Base-by-base conservation (phyloP, 2,888 invertebrate genomes). In the Electrophaes corylata region DNA sequence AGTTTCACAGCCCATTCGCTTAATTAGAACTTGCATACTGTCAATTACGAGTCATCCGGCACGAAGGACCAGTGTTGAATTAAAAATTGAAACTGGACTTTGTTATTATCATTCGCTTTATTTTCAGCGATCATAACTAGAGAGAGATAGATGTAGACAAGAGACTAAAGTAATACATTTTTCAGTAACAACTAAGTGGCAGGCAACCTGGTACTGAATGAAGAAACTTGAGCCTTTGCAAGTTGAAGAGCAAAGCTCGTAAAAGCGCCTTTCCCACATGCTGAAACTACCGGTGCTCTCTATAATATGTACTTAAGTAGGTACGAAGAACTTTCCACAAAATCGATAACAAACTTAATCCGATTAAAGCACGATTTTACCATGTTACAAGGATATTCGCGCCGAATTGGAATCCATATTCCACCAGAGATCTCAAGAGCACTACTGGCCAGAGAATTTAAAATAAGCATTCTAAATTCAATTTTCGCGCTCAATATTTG, bases 401-500 rank as follows among this genome's bases (percentile, higher is more conserved):
- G n/a, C n/a, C n/a, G n/a, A n/a, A n/a, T n/a, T n/a, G n/a, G n/a
- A n/a, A n/a, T n/a, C n/a, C n/a, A n/a, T n/a, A n/a, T n/a, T 49
- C 12, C 18, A 31, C 40, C 51, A 53, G 20, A 35, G 35, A 46
- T 52, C 50, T 54, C 19, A 57, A 51, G 48, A 51, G 35, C 55
- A 37, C 49, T 53, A 33, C 54, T 61, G 57, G 57, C 51, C 52
- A 47, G 14, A 14, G 53, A 62, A 70, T 76, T 75, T 72, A 71
- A 75, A 78, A 73, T 76, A 74, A 71, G 66, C 69, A 74, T 79
- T 76, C 66, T 56, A 66, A 79, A 81, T 81, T 81, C 78, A 80
- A 83, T 83, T 81, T 71, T 72, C 70, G 71, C 67, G 65, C 65
- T 73, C 78, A 74, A 79, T 77, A 76, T 78, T 79, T 81, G 78